A percentile compares a stretch with the other conserved stretches of the same genome.
Conservation (phyloP, 2,113 vertebrate species). For the Myodes glareolus region DNA sequence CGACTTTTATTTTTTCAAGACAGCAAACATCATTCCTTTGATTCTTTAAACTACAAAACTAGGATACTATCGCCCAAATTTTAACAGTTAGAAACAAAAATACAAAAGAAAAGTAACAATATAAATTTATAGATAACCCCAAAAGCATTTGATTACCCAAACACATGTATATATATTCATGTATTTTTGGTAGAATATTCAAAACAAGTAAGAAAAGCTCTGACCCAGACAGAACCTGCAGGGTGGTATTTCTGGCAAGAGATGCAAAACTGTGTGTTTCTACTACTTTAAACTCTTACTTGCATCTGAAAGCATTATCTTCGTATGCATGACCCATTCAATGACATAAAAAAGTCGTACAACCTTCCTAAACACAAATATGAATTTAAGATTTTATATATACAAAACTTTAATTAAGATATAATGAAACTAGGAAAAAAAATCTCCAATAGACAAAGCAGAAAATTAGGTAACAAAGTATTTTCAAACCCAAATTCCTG, state of each 20-base stretch:
- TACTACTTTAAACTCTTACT: not conserved
- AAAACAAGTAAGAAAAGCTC: not conserved
- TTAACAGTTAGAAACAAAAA: conserved; percentile 72
- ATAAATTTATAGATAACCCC: not conserved
- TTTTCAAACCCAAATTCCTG: conserved; percentile 79
- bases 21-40: conserved; percentile 73
- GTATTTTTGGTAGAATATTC: not conserved
- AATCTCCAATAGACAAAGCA: conserved; percentile 63
- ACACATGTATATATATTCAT: not conserved
- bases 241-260: not conserved
- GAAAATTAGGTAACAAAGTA: conserved; percentile 77
- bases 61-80: conserved; percentile 61
- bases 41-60: conserved; percentile 72
- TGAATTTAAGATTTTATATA: conserved; percentile 48
- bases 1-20: conserved; percentile 70
- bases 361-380: conserved; percentile 43
- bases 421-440: conserved; percentile 33
- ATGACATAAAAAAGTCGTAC: conserved; percentile 40
- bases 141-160: conserved; percentile 36
- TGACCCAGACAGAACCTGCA: not conserved
- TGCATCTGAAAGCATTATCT: conserved; percentile 26
- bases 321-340: conserved; percentile 1
- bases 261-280: not conserved
- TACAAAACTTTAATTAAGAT: conserved; percentile 41
- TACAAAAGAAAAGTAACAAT: conserved; percentile 35